Conservation (phyloP, 2,113 vertebrate species). For the Sceloporus undulatus region DNA sequence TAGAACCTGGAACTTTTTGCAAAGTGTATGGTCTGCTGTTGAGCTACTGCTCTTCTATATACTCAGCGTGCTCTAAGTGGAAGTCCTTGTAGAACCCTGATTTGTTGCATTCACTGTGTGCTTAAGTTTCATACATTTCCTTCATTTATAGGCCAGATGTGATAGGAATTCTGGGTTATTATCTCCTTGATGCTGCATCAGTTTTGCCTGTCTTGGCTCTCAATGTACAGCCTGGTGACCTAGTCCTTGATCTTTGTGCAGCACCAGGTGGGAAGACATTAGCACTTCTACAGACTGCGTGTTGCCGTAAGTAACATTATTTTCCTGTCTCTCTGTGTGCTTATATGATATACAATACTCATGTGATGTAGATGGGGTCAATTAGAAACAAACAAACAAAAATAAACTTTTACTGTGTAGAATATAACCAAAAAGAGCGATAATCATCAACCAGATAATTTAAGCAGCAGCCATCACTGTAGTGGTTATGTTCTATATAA, state of each 20-base stretch:
- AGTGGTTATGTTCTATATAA: not conserved
- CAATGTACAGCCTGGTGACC: constrained; percentile 80
- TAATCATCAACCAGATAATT: not conserved
- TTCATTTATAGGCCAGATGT: constrained; percentile 79
- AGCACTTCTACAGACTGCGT: constrained; percentile 88
- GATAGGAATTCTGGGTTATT: constrained; percentile 84
- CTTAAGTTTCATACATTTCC: not conserved
- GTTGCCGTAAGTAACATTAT: constrained; percentile 80
- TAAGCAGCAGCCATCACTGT: not conserved
- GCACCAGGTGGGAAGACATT: constrained; percentile 94
- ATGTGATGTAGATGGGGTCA: not conserved
- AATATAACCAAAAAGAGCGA: not conserved
- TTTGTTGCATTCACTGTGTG: not conserved
- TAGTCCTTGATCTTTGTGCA: constrained; percentile 92
- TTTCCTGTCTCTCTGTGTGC: too few species aligned
- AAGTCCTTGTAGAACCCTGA: not conserved
- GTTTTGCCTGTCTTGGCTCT: constrained; percentile 91
- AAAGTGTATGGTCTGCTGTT: not conserved
- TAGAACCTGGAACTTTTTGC: not conserved
- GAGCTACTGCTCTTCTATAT: not conserved
- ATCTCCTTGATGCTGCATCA: constrained; percentile 94
- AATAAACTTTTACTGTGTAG: not conserved
- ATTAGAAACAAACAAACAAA: not conserved
- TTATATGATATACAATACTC: fast-evolving
- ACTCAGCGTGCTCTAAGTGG: not conserved